Conservation (phyloP, 2,113 vertebrate genomes). For the Scophthalmus maximus region DNA sequence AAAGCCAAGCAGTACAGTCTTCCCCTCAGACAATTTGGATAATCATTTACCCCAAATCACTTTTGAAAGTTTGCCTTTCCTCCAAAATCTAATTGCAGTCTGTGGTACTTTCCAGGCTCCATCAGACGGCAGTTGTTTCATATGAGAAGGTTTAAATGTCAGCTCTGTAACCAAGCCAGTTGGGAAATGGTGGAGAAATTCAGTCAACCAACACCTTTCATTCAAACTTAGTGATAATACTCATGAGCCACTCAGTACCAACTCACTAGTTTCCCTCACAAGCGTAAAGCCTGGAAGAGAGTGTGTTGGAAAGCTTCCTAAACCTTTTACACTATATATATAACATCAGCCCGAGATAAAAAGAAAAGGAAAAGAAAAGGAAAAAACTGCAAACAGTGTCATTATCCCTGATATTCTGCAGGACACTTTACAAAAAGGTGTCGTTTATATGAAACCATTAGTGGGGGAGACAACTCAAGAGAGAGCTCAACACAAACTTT, state of each 20-base stretch:
- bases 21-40: not conserved
- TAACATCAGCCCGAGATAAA: not conserved
- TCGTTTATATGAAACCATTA: not conserved
- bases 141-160: no score
- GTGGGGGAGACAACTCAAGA: not conserved
- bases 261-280: no score
- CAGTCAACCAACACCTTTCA: not conserved
- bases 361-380: no score
- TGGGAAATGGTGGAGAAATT: not conserved
- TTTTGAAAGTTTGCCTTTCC: not conserved
- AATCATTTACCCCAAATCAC: conserved; percentile 10
- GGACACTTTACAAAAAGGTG: not conserved
- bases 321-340: not conserved
- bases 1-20: not conserved
- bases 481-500: not conserved
- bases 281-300: no score
- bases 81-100: not conserved
- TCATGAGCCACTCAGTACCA: not conserved
- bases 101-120: not conserved
- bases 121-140: not conserved
- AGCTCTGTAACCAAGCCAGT: not conserved
- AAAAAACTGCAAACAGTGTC: not conserved
- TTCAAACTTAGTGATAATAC: not conserved
- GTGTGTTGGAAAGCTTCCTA: no score
- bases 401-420: not conserved